phyloP scores from a whole-genome alignment of 2,113 vertebrate genomes.

The Miniopterus natalensis region DNA sequence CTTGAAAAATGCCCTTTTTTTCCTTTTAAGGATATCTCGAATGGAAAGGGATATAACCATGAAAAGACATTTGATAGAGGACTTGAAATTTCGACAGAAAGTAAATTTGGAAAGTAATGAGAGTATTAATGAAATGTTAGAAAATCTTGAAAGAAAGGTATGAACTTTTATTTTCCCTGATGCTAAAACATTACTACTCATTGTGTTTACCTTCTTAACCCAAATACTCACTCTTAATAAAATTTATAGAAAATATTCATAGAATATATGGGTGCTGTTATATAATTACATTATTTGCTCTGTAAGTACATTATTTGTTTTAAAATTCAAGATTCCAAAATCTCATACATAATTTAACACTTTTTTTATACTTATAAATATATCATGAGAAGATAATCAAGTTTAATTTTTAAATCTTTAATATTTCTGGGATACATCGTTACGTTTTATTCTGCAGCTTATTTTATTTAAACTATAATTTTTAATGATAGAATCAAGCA shows the following conservation, averaged over 20 bases:
- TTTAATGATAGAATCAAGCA: not conserved
- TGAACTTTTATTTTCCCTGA: slow-evolving; percentile 56
- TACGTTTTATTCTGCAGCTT: slow-evolving; percentile 43
- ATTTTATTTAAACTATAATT: slow-evolving; percentile 28
- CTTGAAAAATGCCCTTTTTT: slow-evolving; percentile 53
- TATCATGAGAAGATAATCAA: not conserved
- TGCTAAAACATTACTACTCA: not conserved
- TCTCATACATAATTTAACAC: not conserved
- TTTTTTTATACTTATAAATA: slow-evolving; percentile 42
- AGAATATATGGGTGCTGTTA: not conserved
- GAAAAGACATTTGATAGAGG: slow-evolving; percentile 95
- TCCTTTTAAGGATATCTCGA: slow-evolving; percentile 88
- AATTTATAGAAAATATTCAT: slow-evolving; percentile 12
- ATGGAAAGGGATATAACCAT: slow-evolving; percentile 92
- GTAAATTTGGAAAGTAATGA: slow-evolving; percentile 92
- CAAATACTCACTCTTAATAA: slow-evolving; percentile 39
- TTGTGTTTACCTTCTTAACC: slow-evolving; percentile 27
- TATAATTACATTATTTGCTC: not conserved
- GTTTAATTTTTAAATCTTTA: slow-evolving; percentile 39
- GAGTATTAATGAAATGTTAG: slow-evolving; percentile 88
- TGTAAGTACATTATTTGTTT: slow-evolving; percentile 24
- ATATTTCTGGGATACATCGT: not conserved
- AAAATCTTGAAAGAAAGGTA: slow-evolving; percentile 95
- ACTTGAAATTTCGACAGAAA: slow-evolving; percentile 93
- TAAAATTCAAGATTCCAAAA: slow-evolving; percentile 38